These are phyloP conservation scores for Caenorhabditis drosophilae DNA, from an alignment of 2,888 invertebrate species.

Conservation along the genomic window DNA sequence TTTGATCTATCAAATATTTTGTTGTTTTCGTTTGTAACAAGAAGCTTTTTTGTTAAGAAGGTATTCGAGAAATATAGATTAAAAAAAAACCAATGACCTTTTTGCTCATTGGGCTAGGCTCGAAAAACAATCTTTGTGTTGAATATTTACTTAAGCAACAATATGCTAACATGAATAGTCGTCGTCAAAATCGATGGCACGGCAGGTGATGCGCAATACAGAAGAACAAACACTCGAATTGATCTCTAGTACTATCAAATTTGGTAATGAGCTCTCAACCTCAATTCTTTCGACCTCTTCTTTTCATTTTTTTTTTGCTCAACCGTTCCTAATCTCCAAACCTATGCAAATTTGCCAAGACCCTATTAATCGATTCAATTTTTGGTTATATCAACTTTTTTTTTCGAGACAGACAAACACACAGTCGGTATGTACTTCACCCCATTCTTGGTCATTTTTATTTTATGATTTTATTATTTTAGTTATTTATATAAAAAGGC, in stretches of 20 bases:
- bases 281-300: no score
- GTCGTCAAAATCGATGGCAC: neutral
- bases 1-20: no score
- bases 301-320: slow-evolving; percentile 7
- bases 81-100: neutral
- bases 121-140: neutral
- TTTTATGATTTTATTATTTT: no score
- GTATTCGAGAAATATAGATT: no score
- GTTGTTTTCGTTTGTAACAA: no score
- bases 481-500: no score
- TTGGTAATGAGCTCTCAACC: slow-evolving; percentile 33
- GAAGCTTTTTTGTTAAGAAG: no score
- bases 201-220: slow-evolving; percentile 2
- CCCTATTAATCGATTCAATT: neutral
- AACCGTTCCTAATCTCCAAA: slow-evolving; percentile 33
- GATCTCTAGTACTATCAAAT: slow-evolving; percentile 37
- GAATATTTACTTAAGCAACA: slow-evolving; percentile 37
- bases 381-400: slow-evolving; percentile 7
- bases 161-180: slow-evolving; percentile 37
- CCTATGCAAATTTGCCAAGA: slow-evolving; percentile 40
- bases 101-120: no score
- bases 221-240: slow-evolving; percentile 34
- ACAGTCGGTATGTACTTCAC: no score
- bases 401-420: neutral
- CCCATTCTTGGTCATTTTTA: no score